Evolutionary conservation across 1,140 invertebrate species (phyloP).

Genomic region (Cydia fagiglandana): DNA sequence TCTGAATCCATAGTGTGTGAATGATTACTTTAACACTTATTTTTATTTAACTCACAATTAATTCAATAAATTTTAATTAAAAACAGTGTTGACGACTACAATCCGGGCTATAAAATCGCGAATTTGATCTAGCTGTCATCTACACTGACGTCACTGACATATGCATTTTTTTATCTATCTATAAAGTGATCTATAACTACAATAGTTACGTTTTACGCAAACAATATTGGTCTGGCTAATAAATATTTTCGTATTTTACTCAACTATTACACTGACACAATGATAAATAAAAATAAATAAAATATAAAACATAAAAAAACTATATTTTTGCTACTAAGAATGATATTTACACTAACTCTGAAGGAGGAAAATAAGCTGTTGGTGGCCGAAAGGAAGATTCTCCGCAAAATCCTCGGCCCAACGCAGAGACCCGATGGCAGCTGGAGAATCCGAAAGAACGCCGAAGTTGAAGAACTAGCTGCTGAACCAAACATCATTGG

Average conservation of each 20-base stretch:
- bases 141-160: conserved; percentile 25
- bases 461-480: too few species aligned
- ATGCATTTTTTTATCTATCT: not conserved
- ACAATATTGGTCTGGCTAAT: not conserved
- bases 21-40: conserved; percentile 15
- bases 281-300: too few species aligned
- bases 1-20: conserved; percentile 55
- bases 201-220: not conserved
- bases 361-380: too few species aligned
- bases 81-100: conserved; percentile 2
- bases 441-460: too few species aligned
- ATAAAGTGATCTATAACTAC: not conserved
- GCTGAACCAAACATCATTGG: too few species aligned
- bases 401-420: too few species aligned
- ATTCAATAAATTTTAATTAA: conserved; percentile 10
- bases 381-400: too few species aligned
- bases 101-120: not conserved
- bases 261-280: not conserved
- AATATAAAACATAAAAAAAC: not conserved
- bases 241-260: not conserved
- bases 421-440: too few species aligned
- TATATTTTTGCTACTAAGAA: not conserved
- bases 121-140: not conserved
- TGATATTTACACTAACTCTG: too few species aligned
- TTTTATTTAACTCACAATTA: not conserved